Percentiles rank a stretch among this genome's conserved stretches.
Conservation (phyloP, 2,888 invertebrate species). For the Eristalinus sepulchralis region DNA sequence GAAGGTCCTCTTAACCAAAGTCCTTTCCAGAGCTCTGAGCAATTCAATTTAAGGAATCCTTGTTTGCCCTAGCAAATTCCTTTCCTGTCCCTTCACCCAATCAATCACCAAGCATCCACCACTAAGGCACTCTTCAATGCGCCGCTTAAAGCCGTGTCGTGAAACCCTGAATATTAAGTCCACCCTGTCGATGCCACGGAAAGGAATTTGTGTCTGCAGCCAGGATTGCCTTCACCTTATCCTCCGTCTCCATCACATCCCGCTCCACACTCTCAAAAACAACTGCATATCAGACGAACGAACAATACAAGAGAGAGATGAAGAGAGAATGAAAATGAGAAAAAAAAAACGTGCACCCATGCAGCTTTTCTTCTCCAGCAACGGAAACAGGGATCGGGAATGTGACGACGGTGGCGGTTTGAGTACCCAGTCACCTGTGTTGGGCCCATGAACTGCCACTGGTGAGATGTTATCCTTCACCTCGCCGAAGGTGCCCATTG, state of each 20-base stretch:
- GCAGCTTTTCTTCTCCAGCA: slow-evolving; percentile 22
- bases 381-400: background rate
- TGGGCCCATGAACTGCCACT: background rate
- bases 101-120: background rate
- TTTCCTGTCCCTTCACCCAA: too few species aligned
- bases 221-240: slow-evolving; percentile 23
- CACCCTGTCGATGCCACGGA: background rate
- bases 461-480: slow-evolving; percentile 26
- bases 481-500: slow-evolving; percentile 22
- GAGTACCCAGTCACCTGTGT: background rate
- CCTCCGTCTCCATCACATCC: too few species aligned
- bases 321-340: slow-evolving; percentile 20
- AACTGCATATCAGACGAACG: slow-evolving; percentile 30
- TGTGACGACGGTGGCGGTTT: background rate
- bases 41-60: too few species aligned
- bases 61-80: too few species aligned
- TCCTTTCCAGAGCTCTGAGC: too few species aligned
- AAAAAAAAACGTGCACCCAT: slow-evolving; percentile 9
- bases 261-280: background rate
- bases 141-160: too few species aligned
- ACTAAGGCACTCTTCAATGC: too few species aligned
- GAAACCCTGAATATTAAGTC: slow-evolving; percentile 38
- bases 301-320: too few species aligned
- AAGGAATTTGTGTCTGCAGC: slow-evolving; percentile 28
- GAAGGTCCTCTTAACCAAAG: too few species aligned